phyloP scores from a whole-genome alignment of 2,888 invertebrate genomes.

The Chorisops tibialis region DNA sequence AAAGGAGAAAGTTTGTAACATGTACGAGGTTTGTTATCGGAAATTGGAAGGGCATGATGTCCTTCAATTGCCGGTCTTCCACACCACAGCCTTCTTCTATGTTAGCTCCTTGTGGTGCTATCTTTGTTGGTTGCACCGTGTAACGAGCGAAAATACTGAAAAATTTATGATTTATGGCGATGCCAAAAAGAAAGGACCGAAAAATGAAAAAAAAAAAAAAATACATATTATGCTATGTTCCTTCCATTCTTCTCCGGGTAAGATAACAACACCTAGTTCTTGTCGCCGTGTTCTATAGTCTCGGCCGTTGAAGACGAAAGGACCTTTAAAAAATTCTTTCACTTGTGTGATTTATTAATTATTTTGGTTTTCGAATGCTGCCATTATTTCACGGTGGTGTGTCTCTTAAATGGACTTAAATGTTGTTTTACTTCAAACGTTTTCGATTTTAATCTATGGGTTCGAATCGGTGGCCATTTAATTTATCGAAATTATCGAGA shows the following conservation, averaged over 20 bases:
- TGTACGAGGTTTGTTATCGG: conserved; percentile 29
- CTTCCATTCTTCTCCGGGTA: too few species aligned
- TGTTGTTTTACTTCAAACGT: not conserved
- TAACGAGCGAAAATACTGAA: conserved; percentile 21
- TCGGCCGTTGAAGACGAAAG: too few species aligned
- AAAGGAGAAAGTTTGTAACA: conserved; percentile 23
- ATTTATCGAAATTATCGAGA: too few species aligned
- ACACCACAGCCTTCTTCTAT: conserved; percentile 7
- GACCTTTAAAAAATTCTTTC: not conserved
- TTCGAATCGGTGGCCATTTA: too few species aligned
- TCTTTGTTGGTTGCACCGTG: conserved; percentile 23
- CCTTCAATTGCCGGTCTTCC: conserved; percentile 8
- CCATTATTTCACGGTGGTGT: conserved; percentile 26
- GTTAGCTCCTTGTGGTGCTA: conserved; percentile 18
- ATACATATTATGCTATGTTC: not conserved
- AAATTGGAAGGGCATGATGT: conserved; percentile 31
- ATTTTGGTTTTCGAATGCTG: conserved; percentile 32
- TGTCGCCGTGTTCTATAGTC: too few species aligned
- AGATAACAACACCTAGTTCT: too few species aligned
- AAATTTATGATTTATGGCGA: conserved; percentile 27
- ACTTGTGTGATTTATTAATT: conserved; percentile 34
- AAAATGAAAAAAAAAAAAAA: not conserved
- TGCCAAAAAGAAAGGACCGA: not conserved
- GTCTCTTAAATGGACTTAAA: conserved; percentile 7
- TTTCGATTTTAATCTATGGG: too few species aligned